Percentiles rank a stretch among this genome's conserved stretches.
phyloP scores from a whole-genome alignment of 2,797 vertebrate genomes.

The Schizopygopsis pylzovi region DNA sequence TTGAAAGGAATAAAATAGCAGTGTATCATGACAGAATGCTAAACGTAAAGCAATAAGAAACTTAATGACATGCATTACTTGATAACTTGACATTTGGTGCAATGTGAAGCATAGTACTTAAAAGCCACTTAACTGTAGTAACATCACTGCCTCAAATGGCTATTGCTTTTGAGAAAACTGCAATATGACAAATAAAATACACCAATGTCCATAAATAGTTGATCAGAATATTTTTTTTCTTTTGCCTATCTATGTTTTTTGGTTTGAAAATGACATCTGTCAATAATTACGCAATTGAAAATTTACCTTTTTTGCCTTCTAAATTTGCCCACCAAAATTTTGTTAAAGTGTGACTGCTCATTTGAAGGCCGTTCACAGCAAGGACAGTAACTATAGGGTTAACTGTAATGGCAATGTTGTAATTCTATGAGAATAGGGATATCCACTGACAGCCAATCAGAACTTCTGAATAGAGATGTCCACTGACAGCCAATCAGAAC shows the following conservation, averaged over 20 bases:
- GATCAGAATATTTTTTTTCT: background rate
- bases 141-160: background rate
- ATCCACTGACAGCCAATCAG: background rate
- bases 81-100: background rate
- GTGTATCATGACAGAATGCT: background rate
- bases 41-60: background rate
- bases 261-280: background rate
- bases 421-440: background rate
- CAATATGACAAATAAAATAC: background rate
- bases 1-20: background rate
- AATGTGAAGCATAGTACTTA: background rate
- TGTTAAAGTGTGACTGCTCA: no score
- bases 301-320: background rate
- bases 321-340: background rate
- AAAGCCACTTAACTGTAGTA: background rate
- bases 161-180: background rate
- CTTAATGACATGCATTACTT: background rate
- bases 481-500: no score
- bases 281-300: background rate
- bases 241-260: background rate
- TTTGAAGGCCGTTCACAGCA: background rate
- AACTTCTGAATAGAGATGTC: no score
- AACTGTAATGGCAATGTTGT: background rate
- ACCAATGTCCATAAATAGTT: background rate
- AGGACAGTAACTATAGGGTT: background rate